These are phyloP conservation scores for Ctenopoma kingsleyae DNA, from an alignment of 2,797 vertebrate genomes.

Conservation along the genomic window DNA sequence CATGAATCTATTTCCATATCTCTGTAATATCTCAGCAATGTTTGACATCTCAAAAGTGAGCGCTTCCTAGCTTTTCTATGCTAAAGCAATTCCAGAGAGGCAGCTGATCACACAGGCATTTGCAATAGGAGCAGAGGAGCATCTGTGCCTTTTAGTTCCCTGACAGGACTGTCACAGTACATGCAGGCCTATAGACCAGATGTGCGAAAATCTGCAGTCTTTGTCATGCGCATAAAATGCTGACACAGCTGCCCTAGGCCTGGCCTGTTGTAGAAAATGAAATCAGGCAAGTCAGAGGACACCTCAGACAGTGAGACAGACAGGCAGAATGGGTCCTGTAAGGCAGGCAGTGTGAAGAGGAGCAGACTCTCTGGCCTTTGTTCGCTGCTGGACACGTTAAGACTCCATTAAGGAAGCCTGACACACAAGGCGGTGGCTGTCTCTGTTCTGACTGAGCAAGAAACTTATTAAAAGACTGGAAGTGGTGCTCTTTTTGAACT, in stretches of 20 bases:
- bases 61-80: conserved; percentile 29
- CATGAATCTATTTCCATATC: conserved; percentile 45
- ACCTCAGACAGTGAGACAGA: conserved; percentile 76
- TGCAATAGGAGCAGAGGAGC: conserved; percentile 60
- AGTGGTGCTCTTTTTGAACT: conserved; percentile 22
- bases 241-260: conserved; percentile 85
- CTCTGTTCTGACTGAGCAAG: conserved; percentile 76
- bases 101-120: conserved; percentile 71
- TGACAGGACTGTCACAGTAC: conserved; percentile 72
- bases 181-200: conserved; percentile 67
- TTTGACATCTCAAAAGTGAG: conserved; percentile 42
- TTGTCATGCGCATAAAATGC: conserved; percentile 71
- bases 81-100: conserved; percentile 58
- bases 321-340: conserved; percentile 71
- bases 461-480: conserved; percentile 65
- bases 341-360: conserved; percentile 70
- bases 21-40: conserved; percentile 32
- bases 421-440: conserved; percentile 71
- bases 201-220: conserved; percentile 67
- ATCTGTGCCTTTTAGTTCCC: conserved; percentile 65
- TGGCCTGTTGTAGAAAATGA: conserved; percentile 82
- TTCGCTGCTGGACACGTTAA: conserved; percentile 82
- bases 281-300: conserved; percentile 83
- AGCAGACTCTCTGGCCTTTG: conserved; percentile 79
- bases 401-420: conserved; percentile 80